phyloP scores from a whole-genome alignment of 2,888 invertebrate genomes.

The Loripinus fragilis region DNA sequence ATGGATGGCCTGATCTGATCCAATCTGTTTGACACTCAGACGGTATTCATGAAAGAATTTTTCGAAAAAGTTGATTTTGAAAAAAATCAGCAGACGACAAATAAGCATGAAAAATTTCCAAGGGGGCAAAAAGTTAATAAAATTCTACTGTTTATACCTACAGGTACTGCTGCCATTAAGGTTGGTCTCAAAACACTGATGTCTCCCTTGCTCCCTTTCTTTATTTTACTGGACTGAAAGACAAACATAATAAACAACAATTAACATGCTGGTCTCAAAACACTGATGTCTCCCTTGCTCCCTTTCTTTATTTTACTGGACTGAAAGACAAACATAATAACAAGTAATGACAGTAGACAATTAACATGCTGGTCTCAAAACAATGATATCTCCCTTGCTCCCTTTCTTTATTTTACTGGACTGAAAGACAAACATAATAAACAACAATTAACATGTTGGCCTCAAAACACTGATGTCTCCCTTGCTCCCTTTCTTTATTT shows the following conservation, averaged over 20 bases:
- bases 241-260: too few relatives aligned
- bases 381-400: slow-evolving; percentile 96
- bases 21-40: too few relatives aligned
- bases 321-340: too few relatives aligned
- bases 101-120: too few relatives aligned
- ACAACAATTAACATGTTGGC: too few relatives aligned
- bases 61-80: too few relatives aligned
- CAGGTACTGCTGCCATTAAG: slow-evolving; percentile 98
- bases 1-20: too few relatives aligned
- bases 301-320: slow-evolving; percentile 98
- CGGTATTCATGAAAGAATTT: too few relatives aligned
- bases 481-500: slow-evolving; percentile 96
- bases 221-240: slow-evolving; percentile 93
- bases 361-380: slow-evolving; percentile 90
- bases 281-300: slow-evolving; percentile 96
- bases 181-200: slow-evolving; percentile 95
- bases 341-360: slow-evolving; percentile 25
- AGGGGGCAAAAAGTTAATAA: too few relatives aligned
- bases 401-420: slow-evolving; percentile 98
- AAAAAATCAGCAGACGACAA: too few relatives aligned
- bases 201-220: slow-evolving; percentile 97
- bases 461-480: slow-evolving; percentile 96
- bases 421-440: slow-evolving; percentile 50
- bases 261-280: slow-evolving; percentile 95
- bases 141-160: slow-evolving; percentile 84